Evolutionary conservation across 2,113 vertebrate genomes (phyloP), one percentile per base, ranked within the genome.

Genomic region (Percina caprodes): DNA sequence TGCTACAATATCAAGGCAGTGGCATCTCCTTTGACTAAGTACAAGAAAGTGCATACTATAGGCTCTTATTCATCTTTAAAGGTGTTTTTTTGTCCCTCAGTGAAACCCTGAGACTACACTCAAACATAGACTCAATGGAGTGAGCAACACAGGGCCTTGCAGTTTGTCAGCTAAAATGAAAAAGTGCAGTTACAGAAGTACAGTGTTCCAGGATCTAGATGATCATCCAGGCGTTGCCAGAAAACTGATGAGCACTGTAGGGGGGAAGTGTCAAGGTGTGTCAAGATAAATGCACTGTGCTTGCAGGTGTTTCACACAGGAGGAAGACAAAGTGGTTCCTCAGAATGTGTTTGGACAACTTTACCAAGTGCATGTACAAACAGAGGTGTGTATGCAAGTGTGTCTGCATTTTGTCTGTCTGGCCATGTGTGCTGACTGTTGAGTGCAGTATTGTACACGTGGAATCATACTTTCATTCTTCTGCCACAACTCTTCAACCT

Each of bases 231-330:
- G 82, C 71, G 15, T 80, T 23, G 67, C 67, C 39, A 10, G 52
- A 0, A 86, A 62, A 80, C 70, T 56, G 84, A 88, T 82, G 87
- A 87, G 67, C 30, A 56, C 45, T 30, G 62, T n/a, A n/a, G 23
- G 71, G 55, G 45, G 2, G 48, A 55, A 52, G 75, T 77, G 81
- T 85, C 81, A 65, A 75, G 59, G 78, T 72, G 78, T 84, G 83
- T 79, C 69, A 49, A 78, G 79, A 82, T 67, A 73, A 86, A 83
- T 76, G 75, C 39, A 45, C 4, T 5, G 16, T 42, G 52, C 68
- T 73, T 21, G 62, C 55, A 75, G 84, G 83, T 81, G 83, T 75
- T 83, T 48, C 49, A 19, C 42, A 51, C 16, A 52, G 23, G 74
- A n/a, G 23, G 35, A 56, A 58, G 39, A 49, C 45, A 80, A 46